Percentiles rank a stretch among this genome's conserved stretches.
phyloP scores from a whole-genome alignment of 2,113 vertebrate genomes.

The Tichodroma muraria region DNA sequence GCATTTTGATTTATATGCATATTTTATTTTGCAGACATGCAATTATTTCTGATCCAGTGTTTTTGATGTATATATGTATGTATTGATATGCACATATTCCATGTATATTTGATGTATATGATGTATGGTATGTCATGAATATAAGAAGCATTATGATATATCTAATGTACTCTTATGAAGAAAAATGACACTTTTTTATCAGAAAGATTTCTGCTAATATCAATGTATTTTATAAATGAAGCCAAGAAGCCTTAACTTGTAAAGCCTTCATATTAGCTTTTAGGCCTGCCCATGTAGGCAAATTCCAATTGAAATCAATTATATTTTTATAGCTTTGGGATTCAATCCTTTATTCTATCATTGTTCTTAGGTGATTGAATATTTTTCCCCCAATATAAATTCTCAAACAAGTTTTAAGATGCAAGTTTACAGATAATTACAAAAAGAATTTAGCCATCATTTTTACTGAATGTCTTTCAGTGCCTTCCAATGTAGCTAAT shows the following conservation, averaged over 20 bases:
- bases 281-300: background rate
- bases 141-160: constrained; percentile 49
- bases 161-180: constrained; percentile 7
- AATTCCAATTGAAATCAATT: background rate
- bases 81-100: constrained; percentile 39
- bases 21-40: constrained; percentile 67
- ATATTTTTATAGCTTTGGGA: background rate
- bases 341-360: background rate
- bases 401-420: background rate
- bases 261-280: background rate
- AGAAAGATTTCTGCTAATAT: background rate
- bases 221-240: background rate
- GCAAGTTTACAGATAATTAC: background rate
- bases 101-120: constrained; percentile 20
- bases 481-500: background rate
- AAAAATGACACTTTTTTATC: constrained; percentile 17
- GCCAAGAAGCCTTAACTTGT: background rate
- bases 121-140: constrained; percentile 41
- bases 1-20: constrained; percentile 59
- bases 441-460: constrained; percentile 8
- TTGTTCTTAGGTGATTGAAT: background rate
- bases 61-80: constrained; percentile 54
- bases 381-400: background rate
- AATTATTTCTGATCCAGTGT: constrained; percentile 64
- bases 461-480: background rate